Conservation (phyloP, 2,113 vertebrate genomes). For the Tetraodon nigroviridis region DNA sequence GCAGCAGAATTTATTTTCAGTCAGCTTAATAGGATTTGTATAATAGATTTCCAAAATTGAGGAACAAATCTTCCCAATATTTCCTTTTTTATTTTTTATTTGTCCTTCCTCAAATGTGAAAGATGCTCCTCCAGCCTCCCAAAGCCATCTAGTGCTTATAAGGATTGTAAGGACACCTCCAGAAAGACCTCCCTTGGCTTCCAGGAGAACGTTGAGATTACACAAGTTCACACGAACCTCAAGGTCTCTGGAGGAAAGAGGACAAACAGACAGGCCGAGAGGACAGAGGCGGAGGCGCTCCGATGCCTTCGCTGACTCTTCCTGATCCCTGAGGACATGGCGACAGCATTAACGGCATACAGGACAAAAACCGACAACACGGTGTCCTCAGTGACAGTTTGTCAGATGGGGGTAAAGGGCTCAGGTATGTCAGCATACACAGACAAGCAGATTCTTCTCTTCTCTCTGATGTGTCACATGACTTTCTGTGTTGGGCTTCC, state of each 20-base stretch:
- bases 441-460: not conserved
- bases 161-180: not conserved
- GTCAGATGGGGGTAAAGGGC: too few species aligned
- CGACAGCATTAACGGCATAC: not conserved
- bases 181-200: not conserved
- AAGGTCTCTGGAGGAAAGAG: slow-evolving; percentile 25
- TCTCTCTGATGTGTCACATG: not conserved
- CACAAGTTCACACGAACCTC: not conserved
- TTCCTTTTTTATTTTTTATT: too few species aligned
- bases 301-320: not conserved
- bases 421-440: not conserved
- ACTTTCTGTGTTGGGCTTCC: not conserved
- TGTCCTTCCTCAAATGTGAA: too few species aligned
- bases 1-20: not conserved
- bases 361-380: not conserved
- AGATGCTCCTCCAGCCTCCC: too few species aligned
- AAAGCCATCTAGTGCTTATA: too few species aligned
- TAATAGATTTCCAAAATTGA: not conserved
- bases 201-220: not conserved
- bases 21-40: not conserved
- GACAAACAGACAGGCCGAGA: not conserved
- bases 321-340: not conserved
- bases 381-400: not conserved
- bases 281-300: slow-evolving; percentile 7
- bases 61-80: not conserved